Percentiles rank a stretch among this genome's conserved stretches.
Conservation (phyloP, 2,797 vertebrate genomes). For the Manis pentadactyla region DNA sequence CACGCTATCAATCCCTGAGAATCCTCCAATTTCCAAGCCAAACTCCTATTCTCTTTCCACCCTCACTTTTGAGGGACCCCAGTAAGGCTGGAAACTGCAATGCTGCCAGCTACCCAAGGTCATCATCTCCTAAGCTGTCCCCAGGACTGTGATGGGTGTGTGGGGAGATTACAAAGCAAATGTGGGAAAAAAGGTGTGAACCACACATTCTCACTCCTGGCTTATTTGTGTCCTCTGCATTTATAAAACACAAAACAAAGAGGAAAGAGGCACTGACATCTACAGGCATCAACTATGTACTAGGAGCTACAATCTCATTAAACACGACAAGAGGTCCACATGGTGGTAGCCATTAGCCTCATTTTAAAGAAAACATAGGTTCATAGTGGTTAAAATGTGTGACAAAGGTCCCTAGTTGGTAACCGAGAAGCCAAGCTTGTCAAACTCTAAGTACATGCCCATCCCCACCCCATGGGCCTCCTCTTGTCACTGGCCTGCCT, state of each 20-base stretch:
- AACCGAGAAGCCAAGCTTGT: neutral
- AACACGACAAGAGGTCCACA: neutral
- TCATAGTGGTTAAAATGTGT: neutral
- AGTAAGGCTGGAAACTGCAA: neutral
- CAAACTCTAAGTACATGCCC: neutral
- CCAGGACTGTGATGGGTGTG: neutral
- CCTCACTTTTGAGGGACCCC: neutral
- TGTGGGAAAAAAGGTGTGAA: neutral
- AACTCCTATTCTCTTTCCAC: neutral
- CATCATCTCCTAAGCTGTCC: neutral
- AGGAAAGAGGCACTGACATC: neutral
- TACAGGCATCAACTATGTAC: neutral
- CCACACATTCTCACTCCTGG: neutral
- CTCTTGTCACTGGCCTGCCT: neutral
- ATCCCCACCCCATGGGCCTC: neutral
- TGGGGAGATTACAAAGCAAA: neutral
- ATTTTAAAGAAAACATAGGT: slow-evolving; percentile 12
- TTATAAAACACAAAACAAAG: slow-evolving; percentile 1
- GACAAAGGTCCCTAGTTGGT: neutral
- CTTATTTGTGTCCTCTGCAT: neutral
- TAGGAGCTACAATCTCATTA: neutral
- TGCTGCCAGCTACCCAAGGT: neutral
- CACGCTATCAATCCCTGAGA: neutral
- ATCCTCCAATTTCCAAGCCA: neutral
- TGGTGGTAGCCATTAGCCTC: too few species aligned